Conservation (phyloP, 2,797 vertebrate genomes). For the Apogon talboti region DNA sequence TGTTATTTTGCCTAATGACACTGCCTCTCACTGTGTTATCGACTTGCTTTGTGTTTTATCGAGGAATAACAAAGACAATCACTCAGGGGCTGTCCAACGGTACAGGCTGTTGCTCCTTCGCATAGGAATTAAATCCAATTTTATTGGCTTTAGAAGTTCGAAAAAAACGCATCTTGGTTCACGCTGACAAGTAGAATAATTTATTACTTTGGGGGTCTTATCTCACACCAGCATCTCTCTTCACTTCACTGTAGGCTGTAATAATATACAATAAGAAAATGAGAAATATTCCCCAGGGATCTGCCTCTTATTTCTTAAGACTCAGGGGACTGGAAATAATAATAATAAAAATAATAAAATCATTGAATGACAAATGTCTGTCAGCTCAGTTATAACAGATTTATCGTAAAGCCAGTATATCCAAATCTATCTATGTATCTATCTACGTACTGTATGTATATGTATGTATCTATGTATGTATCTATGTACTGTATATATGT, state of each 20-base stretch:
- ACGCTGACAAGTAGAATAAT: constrained; percentile 27
- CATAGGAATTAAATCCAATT: constrained; percentile 19
- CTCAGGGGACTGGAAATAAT: not conserved
- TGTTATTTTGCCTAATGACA: constrained; percentile 46
- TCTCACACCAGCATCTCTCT: not conserved
- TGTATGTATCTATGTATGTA: too few species aligned
- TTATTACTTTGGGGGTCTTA: constrained; percentile 12
- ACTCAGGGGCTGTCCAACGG: constrained; percentile 8
- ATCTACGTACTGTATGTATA: too few species aligned
- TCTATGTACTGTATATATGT: too few species aligned
- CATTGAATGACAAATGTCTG: constrained; percentile 20
- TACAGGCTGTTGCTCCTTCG: constrained; percentile 7
- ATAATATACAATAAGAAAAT: constrained; percentile 29
- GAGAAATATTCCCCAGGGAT: constrained; percentile 2
- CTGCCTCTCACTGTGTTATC: constrained; percentile 23
- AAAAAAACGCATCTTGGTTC: constrained; percentile 17
- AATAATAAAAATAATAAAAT: constrained; percentile 53
- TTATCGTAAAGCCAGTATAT: constrained; percentile 26
- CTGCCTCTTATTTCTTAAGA: constrained; percentile 28
- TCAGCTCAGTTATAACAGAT: constrained; percentile 27
- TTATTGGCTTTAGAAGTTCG: constrained; percentile 8
- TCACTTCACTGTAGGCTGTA: not conserved
- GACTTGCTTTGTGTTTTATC: constrained; percentile 47
- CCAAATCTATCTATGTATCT: not conserved
- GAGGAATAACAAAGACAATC: constrained; percentile 25